Percentiles rank a stretch among this genome's conserved stretches.
phyloP scores from a whole-genome alignment of 2,113 vertebrate species.

The Martes martes region DNA sequence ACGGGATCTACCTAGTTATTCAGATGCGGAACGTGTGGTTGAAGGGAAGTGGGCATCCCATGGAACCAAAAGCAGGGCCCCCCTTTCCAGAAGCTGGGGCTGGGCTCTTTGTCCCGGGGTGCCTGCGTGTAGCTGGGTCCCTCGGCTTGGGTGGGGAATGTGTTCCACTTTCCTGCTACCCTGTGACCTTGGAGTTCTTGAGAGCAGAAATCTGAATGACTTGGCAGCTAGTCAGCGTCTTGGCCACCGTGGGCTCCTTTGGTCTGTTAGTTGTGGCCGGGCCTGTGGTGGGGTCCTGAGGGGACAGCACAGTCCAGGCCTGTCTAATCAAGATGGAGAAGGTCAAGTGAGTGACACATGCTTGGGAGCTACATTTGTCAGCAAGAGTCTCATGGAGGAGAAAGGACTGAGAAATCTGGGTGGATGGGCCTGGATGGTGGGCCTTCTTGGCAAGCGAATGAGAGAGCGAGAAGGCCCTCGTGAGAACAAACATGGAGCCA shows the following conservation, averaged over 20 bases:
- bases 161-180: neutral
- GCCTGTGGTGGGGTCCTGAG: neutral
- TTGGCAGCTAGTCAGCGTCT: neutral
- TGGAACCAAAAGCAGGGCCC: neutral
- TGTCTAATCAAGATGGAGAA: neutral
- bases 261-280: neutral
- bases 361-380: neutral
- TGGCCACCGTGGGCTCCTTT: neutral
- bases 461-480: neutral
- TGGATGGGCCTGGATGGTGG: neutral
- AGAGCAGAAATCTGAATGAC: neutral
- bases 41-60: neutral
- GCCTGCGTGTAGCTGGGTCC: fast-evolving
- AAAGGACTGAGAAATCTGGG: neutral
- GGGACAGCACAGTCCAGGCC: neutral
- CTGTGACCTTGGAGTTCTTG: neutral
- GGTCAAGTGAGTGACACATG: neutral
- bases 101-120: too few relatives aligned
- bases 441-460: neutral
- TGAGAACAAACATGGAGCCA: neutral
- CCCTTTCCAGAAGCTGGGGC: neutral
- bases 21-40: neutral
- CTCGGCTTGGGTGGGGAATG: neutral
- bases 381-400: neutral
- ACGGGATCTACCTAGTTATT: neutral